phyloP scores from a whole-genome alignment of 2,888 invertebrate genomes.

The Allygus modestus region DNA sequence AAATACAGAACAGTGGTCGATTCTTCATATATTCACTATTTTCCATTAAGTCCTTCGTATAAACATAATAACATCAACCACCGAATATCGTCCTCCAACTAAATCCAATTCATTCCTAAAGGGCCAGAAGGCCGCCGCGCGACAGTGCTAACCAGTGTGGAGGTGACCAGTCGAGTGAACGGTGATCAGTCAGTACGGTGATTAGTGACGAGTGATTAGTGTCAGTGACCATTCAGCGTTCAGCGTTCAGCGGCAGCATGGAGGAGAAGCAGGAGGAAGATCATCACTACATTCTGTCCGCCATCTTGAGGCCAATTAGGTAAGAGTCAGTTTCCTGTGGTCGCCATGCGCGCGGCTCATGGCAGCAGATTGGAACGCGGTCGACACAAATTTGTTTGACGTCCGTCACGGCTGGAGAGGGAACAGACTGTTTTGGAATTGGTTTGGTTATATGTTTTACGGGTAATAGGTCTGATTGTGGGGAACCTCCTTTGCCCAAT shows the following conservation, averaged over 20 bases:
- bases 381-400: background rate
- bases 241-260: slow-evolving; percentile 11
- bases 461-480: too few relatives aligned
- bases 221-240: background rate
- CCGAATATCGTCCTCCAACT: background rate
- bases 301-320: slow-evolving; percentile 67
- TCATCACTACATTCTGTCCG: slow-evolving; percentile 63
- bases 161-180: background rate
- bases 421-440: too few relatives aligned
- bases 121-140: background rate
- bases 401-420: background rate
- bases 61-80: too few relatives aligned
- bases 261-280: slow-evolving; percentile 46
- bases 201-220: slow-evolving; percentile 1
- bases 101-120: background rate
- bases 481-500: too few relatives aligned
- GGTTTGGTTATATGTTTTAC: too few relatives aligned
- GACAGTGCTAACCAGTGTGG: background rate
- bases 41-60: too few relatives aligned
- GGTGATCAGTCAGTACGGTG: slow-evolving; percentile 5
- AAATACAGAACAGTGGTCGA: too few relatives aligned
- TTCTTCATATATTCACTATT: too few relatives aligned
- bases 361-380: background rate
- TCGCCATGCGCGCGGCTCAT: background rate
- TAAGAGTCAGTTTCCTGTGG: slow-evolving; percentile 46